Conservation (phyloP, 2,888 invertebrate species). For the Zootermopsis nevadensis region DNA sequence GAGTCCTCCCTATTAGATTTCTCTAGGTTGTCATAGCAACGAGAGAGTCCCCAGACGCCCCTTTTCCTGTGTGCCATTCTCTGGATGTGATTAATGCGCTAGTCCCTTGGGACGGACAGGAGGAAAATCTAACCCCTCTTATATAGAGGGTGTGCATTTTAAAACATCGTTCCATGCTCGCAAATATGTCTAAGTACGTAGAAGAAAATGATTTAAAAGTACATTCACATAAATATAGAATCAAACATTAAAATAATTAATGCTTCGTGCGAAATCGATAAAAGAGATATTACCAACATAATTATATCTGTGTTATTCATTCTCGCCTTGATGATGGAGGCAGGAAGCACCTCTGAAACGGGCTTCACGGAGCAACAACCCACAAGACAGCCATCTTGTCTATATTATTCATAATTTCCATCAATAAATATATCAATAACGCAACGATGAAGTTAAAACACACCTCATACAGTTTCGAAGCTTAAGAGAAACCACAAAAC, state of each 20-base stretch:
- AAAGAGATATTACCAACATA: too few relatives aligned
- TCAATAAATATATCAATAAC: too few relatives aligned
- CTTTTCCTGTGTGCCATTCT: slow-evolving; percentile 58
- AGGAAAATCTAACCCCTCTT: slow-evolving; percentile 40
- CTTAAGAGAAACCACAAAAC: too few relatives aligned
- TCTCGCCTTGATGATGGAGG: too few relatives aligned
- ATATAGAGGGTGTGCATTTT: slow-evolving; percentile 42
- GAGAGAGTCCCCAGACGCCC: slow-evolving; percentile 58
- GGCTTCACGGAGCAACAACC: too few relatives aligned
- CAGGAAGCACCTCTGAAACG: too few relatives aligned
- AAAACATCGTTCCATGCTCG: slow-evolving; percentile 28
- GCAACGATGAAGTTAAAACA: too few relatives aligned
- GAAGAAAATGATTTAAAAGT: background rate
- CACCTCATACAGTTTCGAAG: too few relatives aligned
- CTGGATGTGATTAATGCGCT: slow-evolving; percentile 65
- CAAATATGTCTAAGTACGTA: background rate
- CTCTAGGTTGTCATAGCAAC: slow-evolving; percentile 58
- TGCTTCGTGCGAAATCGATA: background rate
- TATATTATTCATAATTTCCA: too few relatives aligned
- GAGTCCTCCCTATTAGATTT: slow-evolving; percentile 57
- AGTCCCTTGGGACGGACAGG: slow-evolving; percentile 59
- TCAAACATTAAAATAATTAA: background rate
- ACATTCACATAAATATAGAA: background rate
- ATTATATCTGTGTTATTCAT: too few relatives aligned
- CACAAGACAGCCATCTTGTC: too few relatives aligned